Conservation (phyloP, 2,797 vertebrate species). For the Tenualosa ilisha region DNA sequence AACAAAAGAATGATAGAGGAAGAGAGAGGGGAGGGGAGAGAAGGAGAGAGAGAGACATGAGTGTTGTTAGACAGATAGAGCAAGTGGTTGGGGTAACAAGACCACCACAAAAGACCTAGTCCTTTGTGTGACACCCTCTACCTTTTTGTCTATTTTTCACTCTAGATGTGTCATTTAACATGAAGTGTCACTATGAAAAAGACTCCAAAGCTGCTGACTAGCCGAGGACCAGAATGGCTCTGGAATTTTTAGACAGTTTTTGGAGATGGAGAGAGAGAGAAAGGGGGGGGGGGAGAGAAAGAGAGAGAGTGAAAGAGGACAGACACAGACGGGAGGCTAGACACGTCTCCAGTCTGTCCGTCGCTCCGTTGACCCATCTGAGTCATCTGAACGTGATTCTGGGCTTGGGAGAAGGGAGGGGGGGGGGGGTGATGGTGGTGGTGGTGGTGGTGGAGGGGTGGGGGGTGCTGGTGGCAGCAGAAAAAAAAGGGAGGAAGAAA, state of each 20-base stretch:
- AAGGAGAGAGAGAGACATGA: no score
- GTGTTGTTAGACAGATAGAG: no score
- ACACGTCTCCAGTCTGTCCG: background rate
- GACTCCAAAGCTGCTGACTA: background rate
- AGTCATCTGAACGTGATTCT: background rate
- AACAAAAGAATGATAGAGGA: no score
- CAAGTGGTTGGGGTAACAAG: no score
- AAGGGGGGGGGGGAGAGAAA: background rate
- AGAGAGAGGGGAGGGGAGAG: no score
- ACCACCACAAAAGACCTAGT: no score
- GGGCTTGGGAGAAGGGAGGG: background rate
- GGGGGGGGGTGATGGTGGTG: background rate
- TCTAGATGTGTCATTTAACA: no score
- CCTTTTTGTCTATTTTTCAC: no score
- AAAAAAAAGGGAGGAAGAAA: background rate
- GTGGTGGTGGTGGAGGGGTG: background rate
- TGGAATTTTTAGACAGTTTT: background rate
- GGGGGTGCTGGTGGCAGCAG: background rate
- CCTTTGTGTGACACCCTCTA: no score
- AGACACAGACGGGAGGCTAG: background rate
- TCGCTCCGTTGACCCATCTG: background rate
- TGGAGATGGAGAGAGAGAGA: background rate
- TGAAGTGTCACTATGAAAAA: no score
- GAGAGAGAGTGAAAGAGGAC: background rate
- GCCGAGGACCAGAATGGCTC: background rate